Evolutionary conservation across 2,888 invertebrate genomes (phyloP), one percentile per base, ranked within the genome.

Genomic region (Macrophya annulata): DNA sequence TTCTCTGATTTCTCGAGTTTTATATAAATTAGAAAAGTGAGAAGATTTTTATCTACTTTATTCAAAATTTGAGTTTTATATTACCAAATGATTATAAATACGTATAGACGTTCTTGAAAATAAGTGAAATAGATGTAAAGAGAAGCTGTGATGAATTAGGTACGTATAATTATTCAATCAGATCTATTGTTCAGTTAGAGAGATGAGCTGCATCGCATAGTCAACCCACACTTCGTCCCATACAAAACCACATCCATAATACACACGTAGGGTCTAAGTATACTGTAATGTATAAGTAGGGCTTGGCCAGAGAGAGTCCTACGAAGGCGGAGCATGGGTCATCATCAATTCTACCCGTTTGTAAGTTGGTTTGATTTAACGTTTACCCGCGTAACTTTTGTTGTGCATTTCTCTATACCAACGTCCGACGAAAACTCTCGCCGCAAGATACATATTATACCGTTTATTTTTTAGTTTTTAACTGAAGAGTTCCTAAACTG

Each of bases 151-250:
- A n/a, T 5, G 88, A 85, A 86, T 87, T 86, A 87, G 87, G 86
- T 88, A 84, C 59, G 86, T 86, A 86, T 88, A 88, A 89, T 89
- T 87, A 86, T 85, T 85, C 74, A 82, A 83, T 83, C 83, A 83
- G 83, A 68, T 83, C 83, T 83, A 83, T 83, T 83, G 71, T 83
- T 83, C 83, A 6, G 45, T 71, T 37, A 43, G 68, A 83, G 68
- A 83, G 83, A 83, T 83, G 83, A 68, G 71, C 31, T 31, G 31
- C 81, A 81, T 81, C 37, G 83, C 83, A 51, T 48, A 71, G 68
- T 83, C 68, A 83, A 83, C 83, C 83, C 83, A 83, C 83, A 68
- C 68, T 48, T 83, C 45, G 48, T 68, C 68, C 17, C 68, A 37
- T 68, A 25, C 68, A 82, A 8, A 62, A 10, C 45, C n/a, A 40